phyloP scores from a whole-genome alignment of 37 sponge, comb jelly and placozoan genomes.

The Agelas oroides region DNA sequence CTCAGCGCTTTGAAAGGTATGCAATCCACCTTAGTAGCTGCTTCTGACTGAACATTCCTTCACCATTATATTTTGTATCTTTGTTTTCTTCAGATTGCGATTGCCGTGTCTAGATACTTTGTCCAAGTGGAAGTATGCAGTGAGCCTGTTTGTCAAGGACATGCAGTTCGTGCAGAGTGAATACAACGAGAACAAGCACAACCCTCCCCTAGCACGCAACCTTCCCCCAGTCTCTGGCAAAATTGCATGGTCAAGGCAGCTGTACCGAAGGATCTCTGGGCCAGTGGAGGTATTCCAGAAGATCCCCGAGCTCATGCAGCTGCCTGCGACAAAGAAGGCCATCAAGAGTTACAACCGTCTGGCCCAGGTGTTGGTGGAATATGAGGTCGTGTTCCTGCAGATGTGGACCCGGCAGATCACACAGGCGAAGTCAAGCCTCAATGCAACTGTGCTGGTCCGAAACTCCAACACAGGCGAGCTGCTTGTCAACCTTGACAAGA shows the following conservation, averaged over 20 bases:
- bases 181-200: conserved; percentile 86
- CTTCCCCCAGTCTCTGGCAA: conserved; percentile 95
- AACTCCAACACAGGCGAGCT: conserved; percentile 73
- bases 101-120: conserved; percentile 76
- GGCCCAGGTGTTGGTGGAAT: conserved; percentile 91
- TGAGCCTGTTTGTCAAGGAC: conserved; percentile 78
- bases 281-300: conserved; percentile 82
- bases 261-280: conserved; percentile 84
- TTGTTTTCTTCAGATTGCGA: conserved; percentile 48
- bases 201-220: conserved; percentile 91
- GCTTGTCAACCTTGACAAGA: conserved; percentile 90
- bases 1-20: conserved; percentile 62
- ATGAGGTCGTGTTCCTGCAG: conserved; percentile 85
- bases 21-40: neutral
- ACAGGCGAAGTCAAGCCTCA: conserved; percentile 62
- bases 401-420: conserved; percentile 78
- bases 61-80: no score
- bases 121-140: conserved; percentile 38
- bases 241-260: conserved; percentile 95
- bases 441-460: conserved; percentile 83
- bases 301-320: conserved; percentile 70
- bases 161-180: conserved; percentile 79
- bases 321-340: conserved; percentile 76
- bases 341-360: conserved; percentile 93
- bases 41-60: no score